Conservation (phyloP, 2,797 vertebrate species). For the Peromyscus aztecus region DNA sequence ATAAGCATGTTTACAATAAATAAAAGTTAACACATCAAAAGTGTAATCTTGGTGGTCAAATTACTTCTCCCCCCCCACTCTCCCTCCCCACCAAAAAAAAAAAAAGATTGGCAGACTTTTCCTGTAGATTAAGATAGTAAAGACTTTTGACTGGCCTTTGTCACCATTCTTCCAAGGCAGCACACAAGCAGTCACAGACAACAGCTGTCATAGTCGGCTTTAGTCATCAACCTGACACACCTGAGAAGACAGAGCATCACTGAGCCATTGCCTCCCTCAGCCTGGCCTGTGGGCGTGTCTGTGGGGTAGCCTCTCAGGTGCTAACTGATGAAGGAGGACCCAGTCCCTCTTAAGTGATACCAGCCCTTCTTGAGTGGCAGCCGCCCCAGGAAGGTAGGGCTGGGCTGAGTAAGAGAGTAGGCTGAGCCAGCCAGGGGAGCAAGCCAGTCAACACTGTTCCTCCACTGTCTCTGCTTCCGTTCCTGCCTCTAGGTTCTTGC, state of each 20-base stretch:
- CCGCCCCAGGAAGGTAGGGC: not conserved
- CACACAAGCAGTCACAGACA: not conserved
- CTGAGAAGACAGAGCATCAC: not conserved
- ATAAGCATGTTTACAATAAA: not conserved
- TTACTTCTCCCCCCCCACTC: not conserved
- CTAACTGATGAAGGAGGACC: not conserved
- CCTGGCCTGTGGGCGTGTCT: not conserved
- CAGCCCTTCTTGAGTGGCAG: not conserved
- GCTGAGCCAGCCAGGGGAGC: not conserved
- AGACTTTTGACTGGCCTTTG: not conserved
- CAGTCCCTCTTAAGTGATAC: not conserved
- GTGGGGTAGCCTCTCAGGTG: not conserved
- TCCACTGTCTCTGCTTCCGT: not conserved
- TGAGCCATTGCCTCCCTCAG: not conserved
- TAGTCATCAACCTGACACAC: not conserved
- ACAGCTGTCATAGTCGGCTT: not conserved
- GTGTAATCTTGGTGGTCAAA: not conserved
- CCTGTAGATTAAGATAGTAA: not conserved
- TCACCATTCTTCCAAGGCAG: not conserved
- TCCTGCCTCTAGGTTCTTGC: not conserved
- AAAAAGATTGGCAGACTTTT: not conserved
- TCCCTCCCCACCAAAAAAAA: too few relatives aligned
- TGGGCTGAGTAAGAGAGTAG: not conserved
- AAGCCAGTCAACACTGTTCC: not conserved
- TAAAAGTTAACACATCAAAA: not conserved